Conservation (phyloP, 2,888 invertebrate genomes). For the Ceramica pisi region DNA sequence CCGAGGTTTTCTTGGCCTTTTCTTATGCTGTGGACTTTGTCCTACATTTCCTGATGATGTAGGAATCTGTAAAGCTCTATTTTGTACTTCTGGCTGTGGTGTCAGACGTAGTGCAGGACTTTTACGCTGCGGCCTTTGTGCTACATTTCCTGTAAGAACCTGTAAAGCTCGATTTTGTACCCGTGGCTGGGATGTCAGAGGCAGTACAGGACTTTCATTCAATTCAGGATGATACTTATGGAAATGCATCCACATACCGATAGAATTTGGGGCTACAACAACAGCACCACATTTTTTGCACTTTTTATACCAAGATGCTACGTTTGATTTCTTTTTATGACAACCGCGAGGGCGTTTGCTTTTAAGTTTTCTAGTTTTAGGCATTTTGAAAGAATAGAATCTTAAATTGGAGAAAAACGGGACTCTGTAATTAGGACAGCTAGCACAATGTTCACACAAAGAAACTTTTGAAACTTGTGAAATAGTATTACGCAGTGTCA, state of each 20-base stretch:
- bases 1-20: not conserved
- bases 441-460: not conserved
- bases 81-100: not conserved
- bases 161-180: not conserved
- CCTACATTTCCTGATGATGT: not conserved
- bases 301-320: conserved; percentile 27
- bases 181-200: conserved; percentile 1
- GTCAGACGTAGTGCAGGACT: not conserved
- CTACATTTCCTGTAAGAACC: not conserved
- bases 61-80: not conserved
- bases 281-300: conserved; percentile 34
- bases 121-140: not conserved
- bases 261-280: conserved; percentile 22
- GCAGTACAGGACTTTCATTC: conserved; percentile 13
- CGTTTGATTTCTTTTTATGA: conserved; percentile 17
- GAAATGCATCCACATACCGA: conserved; percentile 40
- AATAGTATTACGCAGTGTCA: not conserved
- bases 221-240: conserved; percentile 26
- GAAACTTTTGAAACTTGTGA: no score
- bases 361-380: not conserved
- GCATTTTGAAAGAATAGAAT: conserved; percentile 29
- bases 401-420: not conserved
- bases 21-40: conserved; percentile 7
- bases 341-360: not conserved
- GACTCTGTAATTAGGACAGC: not conserved